phyloP scores from a whole-genome alignment of 2,797 vertebrate genomes.

The Molothrus ater region DNA sequence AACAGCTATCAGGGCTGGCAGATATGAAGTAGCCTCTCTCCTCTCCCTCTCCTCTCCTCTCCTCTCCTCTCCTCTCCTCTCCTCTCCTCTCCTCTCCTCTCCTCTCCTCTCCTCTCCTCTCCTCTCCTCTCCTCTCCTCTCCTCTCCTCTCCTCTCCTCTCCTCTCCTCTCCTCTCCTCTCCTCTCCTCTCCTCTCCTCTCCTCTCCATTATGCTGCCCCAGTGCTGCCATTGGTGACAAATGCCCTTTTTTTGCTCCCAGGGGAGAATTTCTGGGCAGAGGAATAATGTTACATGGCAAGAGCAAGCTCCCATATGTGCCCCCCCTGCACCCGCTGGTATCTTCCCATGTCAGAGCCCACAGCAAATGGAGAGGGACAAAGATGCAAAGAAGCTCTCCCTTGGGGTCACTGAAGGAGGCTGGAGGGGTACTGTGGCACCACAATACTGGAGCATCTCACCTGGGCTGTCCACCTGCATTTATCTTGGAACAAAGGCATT shows the following conservation, averaged over 20 bases:
- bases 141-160: neutral
- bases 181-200: too few species aligned
- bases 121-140: too few species aligned
- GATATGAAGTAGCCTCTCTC: neutral
- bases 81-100: neutral
- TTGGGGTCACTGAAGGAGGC: neutral
- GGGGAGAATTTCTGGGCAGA: neutral
- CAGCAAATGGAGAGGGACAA: neutral
- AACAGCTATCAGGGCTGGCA: neutral
- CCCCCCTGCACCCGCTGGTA: neutral
- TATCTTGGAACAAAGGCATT: neutral
- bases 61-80: neutral
- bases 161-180: too few species aligned
- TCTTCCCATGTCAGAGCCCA: neutral
- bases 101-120: too few species aligned
- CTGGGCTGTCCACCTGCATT: neutral
- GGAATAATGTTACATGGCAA: neutral
- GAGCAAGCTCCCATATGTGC: neutral
- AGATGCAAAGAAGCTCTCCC: neutral
- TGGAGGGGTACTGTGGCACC: neutral
- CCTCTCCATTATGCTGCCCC: neutral
- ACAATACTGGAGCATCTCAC: neutral
- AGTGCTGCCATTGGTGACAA: neutral
- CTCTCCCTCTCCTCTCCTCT: neutral
- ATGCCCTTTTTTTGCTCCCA: too few species aligned